Base-by-base conservation (phyloP, 2,113 vertebrate genomes). In the Geothlypis trichas region DNA sequence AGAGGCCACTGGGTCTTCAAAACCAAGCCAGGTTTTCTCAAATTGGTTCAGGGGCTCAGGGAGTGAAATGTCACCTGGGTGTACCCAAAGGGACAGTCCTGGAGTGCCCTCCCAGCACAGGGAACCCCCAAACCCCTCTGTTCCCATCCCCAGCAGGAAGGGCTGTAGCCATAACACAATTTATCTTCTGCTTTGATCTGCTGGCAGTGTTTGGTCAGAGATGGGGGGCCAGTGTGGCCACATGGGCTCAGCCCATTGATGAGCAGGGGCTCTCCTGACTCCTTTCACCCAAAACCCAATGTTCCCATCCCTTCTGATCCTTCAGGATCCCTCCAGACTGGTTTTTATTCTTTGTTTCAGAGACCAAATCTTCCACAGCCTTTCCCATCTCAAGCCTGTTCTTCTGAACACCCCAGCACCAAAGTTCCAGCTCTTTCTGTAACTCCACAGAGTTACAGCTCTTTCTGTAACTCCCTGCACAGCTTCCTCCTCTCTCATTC, bases 161-260 rank as follows among this genome's bases (percentile, higher is more conserved):
- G 68, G 33, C n/a, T 65, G 49, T 5, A 17, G 18, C 59, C 63
- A 18, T 10, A 12, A 20, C 23, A 47, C 24, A 5, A 47, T 81
- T 57, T 7, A 9, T 10, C 19, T 19, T 19, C 74, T 13, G 5
- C 12, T 41, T 37, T 59, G 30, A 5, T 30, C 31, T 85, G 51
- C 82, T 80, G 67, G 24, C 27, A 33, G 35, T 19, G 35, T 28
- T 44, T 41, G 28, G 9, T 31, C 49, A 73, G 80, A 35, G 23
- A 18, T 47, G 46, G 11, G n/a, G 35, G n/a, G 12, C 16, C 68
- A 49, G 58, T 0, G 0, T 7, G 17, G 46, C 26, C 52, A 7
- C 33, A 4, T 3, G 10, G 11, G 61, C 47, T 27, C 57, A 42
- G 39, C 5, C 27, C 28, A 5, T 47, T 11, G 46, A 35, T 5